A percentile compares a stretch with the other conserved stretches of the same genome.
Conservation (phyloP, 2,113 vertebrate species). For the Marmota flaviventris region DNA sequence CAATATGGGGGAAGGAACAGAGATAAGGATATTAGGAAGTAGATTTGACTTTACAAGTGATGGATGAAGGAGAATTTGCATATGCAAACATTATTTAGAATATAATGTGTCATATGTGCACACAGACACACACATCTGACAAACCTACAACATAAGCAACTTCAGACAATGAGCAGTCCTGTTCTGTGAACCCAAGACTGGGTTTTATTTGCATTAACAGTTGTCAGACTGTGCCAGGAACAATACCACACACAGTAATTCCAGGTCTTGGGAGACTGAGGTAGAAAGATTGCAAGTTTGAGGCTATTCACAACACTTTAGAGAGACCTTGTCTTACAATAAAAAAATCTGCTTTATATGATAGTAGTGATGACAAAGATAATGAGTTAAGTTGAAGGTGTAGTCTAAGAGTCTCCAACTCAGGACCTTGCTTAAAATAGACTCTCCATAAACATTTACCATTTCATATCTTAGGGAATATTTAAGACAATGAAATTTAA, state of each 20-base stretch:
- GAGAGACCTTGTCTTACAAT: no score
- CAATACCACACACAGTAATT: no score
- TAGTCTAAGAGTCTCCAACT: not conserved
- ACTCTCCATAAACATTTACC: not conserved
- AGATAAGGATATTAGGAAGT: not conserved
- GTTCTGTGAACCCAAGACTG: not conserved
- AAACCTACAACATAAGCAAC: not conserved
- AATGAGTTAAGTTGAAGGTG: not conserved
- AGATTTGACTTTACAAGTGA: no score
- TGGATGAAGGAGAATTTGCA: not conserved
- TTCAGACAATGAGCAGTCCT: not conserved
- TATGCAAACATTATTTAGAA: not conserved
- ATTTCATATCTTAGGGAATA: not conserved
- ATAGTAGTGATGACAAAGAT: not conserved
- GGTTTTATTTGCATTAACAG: not conserved
- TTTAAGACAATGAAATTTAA: not conserved
- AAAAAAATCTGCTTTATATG: not conserved
- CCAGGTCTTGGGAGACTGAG: no score
- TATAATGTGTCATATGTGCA: not conserved
- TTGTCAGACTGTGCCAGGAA: not conserved
- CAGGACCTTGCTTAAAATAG: conserved; percentile 19
- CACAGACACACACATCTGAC: not conserved
- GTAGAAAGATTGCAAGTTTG: no score
- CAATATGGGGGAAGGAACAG: not conserved
- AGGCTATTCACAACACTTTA: no score